Percentiles rank a stretch among this genome's conserved stretches.
Evolutionary conservation across 2,113 vertebrate species (phyloP).

Genomic region (Anguilla rostrata): DNA sequence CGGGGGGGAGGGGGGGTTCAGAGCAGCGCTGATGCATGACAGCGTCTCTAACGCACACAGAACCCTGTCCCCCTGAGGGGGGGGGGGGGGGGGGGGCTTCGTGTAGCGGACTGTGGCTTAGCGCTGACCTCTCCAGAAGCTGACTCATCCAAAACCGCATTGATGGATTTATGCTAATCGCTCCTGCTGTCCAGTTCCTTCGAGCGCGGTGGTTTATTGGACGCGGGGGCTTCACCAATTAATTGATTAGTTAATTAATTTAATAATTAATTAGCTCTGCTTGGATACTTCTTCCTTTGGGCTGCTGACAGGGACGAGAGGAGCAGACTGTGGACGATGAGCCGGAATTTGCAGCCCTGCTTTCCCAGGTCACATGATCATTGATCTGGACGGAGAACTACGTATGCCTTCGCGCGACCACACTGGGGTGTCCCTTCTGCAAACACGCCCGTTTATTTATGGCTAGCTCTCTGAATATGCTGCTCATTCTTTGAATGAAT

Average conservation of each 20-base stretch:
- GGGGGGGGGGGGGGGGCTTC: not conserved
- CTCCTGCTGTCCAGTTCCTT: not conserved
- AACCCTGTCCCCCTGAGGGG: not conserved
- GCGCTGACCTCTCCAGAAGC: not conserved
- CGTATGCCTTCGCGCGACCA: too few relatives aligned
- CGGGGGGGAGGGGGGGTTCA: not conserved
- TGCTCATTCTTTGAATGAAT: too few relatives aligned
- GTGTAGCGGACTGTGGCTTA: not conserved
- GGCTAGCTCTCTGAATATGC: too few relatives aligned
- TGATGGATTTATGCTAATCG: not conserved
- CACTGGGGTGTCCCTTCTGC: too few relatives aligned
- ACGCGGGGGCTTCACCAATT: too few relatives aligned
- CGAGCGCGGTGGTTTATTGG: too few relatives aligned
- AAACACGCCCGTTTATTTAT: too few relatives aligned
- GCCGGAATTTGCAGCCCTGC: too few relatives aligned
- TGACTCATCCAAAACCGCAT: not conserved
- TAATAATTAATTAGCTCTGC: not conserved
- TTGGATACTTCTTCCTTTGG: not conserved
- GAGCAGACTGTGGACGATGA: too few relatives aligned
- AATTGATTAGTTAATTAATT: not conserved
- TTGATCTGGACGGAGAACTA: too few relatives aligned
- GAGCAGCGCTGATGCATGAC: not conserved
- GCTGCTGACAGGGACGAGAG: too few relatives aligned
- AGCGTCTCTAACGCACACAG: conserved; percentile 5
- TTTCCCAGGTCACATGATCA: too few relatives aligned